A percentile compares a stretch with the other conserved stretches of the same genome.
These are phyloP conservation scores for Dasysyrphus tricinctus DNA, from an alignment of 2,888 invertebrate species.

Conservation along the genomic window DNA sequence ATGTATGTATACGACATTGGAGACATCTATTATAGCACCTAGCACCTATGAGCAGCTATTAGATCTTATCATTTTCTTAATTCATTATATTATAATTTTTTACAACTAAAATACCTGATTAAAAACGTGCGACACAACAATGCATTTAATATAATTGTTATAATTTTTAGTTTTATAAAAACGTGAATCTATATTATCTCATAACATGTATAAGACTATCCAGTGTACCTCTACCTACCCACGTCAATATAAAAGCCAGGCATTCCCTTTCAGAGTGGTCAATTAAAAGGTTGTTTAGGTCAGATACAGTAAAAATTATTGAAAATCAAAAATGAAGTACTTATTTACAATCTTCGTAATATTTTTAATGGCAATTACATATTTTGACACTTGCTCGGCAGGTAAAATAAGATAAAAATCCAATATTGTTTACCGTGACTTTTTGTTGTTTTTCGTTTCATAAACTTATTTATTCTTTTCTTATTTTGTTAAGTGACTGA, in stretches of 20 bases:
- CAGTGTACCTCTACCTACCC: too few relatives aligned
- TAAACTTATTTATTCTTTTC: background rate
- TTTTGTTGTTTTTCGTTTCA: background rate
- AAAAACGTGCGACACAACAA: background rate
- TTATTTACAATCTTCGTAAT: constrained; percentile 3
- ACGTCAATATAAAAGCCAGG: background rate
- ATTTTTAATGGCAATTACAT: constrained; percentile 22
- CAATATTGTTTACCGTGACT: background rate
- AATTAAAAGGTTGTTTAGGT: background rate
- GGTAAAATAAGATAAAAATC: constrained; percentile 21
- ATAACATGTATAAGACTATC: background rate
- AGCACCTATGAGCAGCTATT: too few relatives aligned
- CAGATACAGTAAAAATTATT: background rate
- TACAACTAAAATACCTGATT: background rate
- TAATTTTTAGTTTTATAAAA: background rate
- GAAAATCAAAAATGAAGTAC: constrained; percentile 35
- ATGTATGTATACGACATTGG: too few relatives aligned
- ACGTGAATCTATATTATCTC: background rate
- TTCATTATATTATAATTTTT: too few relatives aligned
- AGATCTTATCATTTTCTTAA: too few relatives aligned
- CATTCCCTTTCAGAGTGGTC: background rate
- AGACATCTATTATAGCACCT: too few relatives aligned
- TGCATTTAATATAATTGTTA: background rate
- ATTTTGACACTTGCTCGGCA: constrained; percentile 50
- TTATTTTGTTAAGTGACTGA: constrained; percentile 74